Evolutionary conservation across 2,797 vertebrate species (phyloP), one percentile per base, ranked within the genome.

Genomic region (Scyliorhinus canicula): DNA sequence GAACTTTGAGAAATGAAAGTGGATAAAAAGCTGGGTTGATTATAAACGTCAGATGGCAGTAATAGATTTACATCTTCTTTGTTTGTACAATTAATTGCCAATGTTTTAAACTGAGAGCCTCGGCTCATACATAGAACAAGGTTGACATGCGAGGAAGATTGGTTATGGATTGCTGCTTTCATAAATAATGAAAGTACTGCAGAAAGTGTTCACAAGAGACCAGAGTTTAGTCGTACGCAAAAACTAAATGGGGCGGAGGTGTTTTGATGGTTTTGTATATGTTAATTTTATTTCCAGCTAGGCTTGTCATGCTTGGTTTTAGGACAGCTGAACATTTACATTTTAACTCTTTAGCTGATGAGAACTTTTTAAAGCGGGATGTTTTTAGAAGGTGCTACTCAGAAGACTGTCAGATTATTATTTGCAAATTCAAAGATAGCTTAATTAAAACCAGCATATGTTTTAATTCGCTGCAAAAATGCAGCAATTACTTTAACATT

Each of bases 161-260:
- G 97, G 97, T 97, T 98, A 97, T 97, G 97, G 97, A 97, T 97
- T 97, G 96, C 97, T 97, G 97, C 97, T 95, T 98, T 97, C 82
- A 0, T 97, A 97, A 97, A 96, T 97, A 98, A 97, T 97, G 96
- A 97, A 97, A 96, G 16, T 97, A 96, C 96, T 97, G 96, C 96
- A 96, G 96, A 96, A 96, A 95, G 95, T 96, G 97, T 97, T 96
- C 97, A 96, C 97, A 67, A 94, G 96, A 97, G 97, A 96, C 88
- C 77, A 93, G 95, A 86, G 93, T 95, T 65, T 63, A 95, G 65
- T 94, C 95, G 71, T 95, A 95, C 77, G 95, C 96, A 96, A 95
- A 96, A 95, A 84, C n/a, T 90, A 95, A 65, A 35, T 40, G 31
- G 55, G 2, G 11, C 4, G 19, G 50, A 95, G 79, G 67, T 95